These are phyloP conservation scores for Scomber colias DNA, from an alignment of 2,113 vertebrate genomes.

Conservation along the genomic window DNA sequence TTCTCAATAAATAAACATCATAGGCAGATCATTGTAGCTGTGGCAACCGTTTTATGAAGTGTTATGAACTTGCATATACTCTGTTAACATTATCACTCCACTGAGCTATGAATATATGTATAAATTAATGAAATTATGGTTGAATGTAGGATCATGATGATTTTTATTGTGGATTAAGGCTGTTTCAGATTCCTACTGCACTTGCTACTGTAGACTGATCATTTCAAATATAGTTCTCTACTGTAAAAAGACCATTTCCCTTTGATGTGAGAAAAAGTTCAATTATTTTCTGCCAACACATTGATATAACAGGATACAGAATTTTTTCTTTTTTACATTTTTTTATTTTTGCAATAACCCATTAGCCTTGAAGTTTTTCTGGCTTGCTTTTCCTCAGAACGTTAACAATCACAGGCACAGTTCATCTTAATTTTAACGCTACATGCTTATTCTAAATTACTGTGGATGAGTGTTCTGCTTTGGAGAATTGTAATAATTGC, in stretches of 20 bases:
- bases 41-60: slow-evolving; percentile 9
- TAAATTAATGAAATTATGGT: background rate
- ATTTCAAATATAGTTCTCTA: background rate
- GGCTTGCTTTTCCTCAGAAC: background rate
- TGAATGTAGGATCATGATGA: background rate
- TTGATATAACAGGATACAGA: background rate
- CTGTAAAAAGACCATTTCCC: background rate
- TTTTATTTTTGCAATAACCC: background rate
- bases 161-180: background rate
- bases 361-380: background rate
- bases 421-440: slow-evolving; percentile 13
- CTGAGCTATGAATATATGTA: slow-evolving; percentile 2
- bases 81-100: slow-evolving; percentile 14
- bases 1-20: too few species aligned
- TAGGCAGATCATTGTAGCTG: background rate
- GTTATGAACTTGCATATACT: slow-evolving; percentile 19
- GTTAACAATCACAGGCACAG: background rate
- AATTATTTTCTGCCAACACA: background rate
- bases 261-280: background rate
- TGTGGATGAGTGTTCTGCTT: background rate
- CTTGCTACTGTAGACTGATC: too few species aligned
- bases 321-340: background rate
- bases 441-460: background rate
- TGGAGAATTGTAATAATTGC: slow-evolving; percentile 4
- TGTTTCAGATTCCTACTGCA: slow-evolving; percentile 5